Percentiles rank a stretch among this genome's conserved stretches.
Conservation (phyloP, 1,140 invertebrate genomes). For the Nasonia vitripennis region DNA sequence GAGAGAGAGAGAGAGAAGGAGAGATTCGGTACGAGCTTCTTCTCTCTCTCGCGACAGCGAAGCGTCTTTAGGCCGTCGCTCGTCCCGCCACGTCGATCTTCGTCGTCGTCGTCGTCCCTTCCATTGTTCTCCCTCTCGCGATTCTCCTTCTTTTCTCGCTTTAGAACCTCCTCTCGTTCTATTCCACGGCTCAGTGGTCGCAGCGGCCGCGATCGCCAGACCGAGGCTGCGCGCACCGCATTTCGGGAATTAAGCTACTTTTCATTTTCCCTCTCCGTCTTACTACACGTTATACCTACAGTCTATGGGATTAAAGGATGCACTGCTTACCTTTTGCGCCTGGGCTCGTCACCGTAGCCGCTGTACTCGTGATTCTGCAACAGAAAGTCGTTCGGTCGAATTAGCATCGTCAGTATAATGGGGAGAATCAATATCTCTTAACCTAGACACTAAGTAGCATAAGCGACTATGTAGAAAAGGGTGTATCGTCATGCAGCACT, state of each 20-base stretch:
- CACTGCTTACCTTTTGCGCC: constrained; percentile 72
- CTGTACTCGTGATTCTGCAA: constrained; percentile 75
- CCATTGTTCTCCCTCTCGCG: background rate
- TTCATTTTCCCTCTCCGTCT: background rate
- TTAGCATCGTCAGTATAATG: background rate
- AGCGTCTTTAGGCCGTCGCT: constrained; percentile 12
- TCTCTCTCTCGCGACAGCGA: background rate
- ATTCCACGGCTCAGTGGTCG: background rate
- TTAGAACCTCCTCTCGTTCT: background rate
- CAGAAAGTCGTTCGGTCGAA: constrained; percentile 32
- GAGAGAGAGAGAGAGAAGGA: background rate
- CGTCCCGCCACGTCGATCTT: constrained; percentile 20
- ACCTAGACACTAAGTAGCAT: no score
- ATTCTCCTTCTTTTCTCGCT: constrained; percentile 12
- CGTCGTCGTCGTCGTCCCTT: background rate
- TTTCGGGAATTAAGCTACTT: background rate
- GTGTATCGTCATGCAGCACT: no score
- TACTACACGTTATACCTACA: background rate
- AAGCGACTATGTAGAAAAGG: no score
- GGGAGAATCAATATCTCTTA: background rate
- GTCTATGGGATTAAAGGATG: background rate
- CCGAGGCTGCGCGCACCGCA: background rate
- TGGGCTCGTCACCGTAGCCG: constrained; percentile 74
- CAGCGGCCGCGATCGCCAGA: background rate
- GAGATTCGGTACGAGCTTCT: background rate